phyloP scores from a whole-genome alignment of 2,113 vertebrate species.

The Connochaetes taurinus region DNA sequence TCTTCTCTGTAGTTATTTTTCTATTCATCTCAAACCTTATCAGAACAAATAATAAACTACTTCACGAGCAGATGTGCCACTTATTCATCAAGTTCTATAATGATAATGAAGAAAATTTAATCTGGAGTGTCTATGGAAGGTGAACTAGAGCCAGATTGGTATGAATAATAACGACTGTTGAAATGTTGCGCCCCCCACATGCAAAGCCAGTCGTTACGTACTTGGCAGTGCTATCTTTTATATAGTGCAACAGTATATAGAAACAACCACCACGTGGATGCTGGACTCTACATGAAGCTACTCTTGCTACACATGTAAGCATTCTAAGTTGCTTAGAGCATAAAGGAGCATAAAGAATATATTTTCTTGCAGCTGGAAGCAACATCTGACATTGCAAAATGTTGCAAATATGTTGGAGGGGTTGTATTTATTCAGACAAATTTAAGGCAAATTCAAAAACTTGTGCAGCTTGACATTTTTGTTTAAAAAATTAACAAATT shows the following conservation, averaged over 20 bases:
- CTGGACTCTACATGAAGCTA: slow-evolving; percentile 51
- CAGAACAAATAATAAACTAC: slow-evolving; percentile 82
- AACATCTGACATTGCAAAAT: slow-evolving; percentile 76
- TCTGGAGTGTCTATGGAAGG: slow-evolving; percentile 81
- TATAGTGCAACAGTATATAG: background rate
- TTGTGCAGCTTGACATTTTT: background rate
- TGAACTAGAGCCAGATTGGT: slow-evolving; percentile 80
- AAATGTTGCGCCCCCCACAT: slow-evolving; percentile 41
- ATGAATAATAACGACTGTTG: slow-evolving; percentile 77
- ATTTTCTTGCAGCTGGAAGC: slow-evolving; percentile 78
- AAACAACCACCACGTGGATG: slow-evolving; percentile 50
- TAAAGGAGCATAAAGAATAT: slow-evolving; percentile 63
- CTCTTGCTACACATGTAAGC: slow-evolving; percentile 57
- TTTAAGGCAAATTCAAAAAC: slow-evolving; percentile 48
- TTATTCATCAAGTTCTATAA: slow-evolving; percentile 83
- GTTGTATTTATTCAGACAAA: slow-evolving; percentile 30
- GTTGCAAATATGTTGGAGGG: slow-evolving; percentile 32
- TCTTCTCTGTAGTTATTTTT: slow-evolving; percentile 70
- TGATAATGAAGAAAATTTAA: slow-evolving; percentile 84
- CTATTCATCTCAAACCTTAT: slow-evolving; percentile 80
- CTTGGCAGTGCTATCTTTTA: slow-evolving; percentile 53
- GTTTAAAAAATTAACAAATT: background rate
- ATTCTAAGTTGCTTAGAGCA: slow-evolving; percentile 56
- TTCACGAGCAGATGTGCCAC: slow-evolving; percentile 84
- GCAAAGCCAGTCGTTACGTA: slow-evolving; percentile 70